A percentile compares a stretch with the other conserved stretches of the same genome.
These are phyloP conservation scores for Dipus sagitta DNA, from an alignment of 2,797 vertebrate species.

Conservation along the genomic window DNA sequence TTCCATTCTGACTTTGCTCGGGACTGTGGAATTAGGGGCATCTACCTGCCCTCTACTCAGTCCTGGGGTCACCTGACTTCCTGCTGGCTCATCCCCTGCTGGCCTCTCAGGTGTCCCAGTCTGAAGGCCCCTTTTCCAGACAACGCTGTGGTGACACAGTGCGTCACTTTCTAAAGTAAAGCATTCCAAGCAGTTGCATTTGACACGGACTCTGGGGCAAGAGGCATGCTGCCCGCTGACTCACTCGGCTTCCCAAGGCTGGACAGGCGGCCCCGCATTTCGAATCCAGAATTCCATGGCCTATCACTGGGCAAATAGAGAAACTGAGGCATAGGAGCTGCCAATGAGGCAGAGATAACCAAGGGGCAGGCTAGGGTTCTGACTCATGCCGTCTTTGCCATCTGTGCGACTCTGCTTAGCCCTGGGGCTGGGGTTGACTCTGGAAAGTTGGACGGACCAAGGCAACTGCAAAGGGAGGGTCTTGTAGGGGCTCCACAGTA, in stretches of 20 bases:
- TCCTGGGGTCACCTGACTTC: neutral
- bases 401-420: no score
- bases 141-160: neutral
- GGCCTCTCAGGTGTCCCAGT: neutral
- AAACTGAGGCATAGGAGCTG: neutral
- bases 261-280: no score
- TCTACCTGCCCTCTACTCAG: neutral
- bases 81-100: neutral
- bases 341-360: neutral
- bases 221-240: neutral
- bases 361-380: accelerated
- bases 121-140: neutral
- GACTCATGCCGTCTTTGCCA: neutral
- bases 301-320: neutral
- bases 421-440: neutral
- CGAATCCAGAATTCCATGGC: neutral
- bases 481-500: neutral
- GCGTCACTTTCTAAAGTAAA: neutral
- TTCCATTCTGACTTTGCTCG: neutral
- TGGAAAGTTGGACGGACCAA: neutral
- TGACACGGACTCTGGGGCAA: neutral
- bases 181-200: neutral
- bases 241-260: neutral
- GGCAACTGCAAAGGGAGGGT: neutral
- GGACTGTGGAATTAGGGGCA: neutral